Evolutionary conservation across 2,113 vertebrate genomes (phyloP).

Genomic region (Cyanoderma ruficeps): DNA sequence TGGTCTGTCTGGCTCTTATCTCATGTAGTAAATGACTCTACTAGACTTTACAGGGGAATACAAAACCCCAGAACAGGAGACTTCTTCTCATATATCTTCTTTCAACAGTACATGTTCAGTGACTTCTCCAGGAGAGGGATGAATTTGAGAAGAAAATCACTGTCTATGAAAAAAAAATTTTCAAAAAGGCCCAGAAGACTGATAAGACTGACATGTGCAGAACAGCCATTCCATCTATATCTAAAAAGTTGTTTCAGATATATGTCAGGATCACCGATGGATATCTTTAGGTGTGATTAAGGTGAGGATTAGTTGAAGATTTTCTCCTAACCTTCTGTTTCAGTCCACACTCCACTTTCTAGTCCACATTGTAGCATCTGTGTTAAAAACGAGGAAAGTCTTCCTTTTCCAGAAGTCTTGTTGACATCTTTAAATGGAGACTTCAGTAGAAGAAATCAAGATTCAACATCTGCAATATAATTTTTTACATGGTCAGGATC

Average conservation of each 20-base stretch:
- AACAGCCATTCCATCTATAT: not conserved
- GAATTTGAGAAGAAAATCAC: not conserved
- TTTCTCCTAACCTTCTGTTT: not conserved
- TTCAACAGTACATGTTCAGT: not conserved
- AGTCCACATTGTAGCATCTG: not conserved
- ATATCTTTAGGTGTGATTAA: not conserved
- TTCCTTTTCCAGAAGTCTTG: not conserved
- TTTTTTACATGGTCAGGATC: not conserved
- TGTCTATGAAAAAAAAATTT: not conserved
- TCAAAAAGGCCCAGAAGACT: fast-evolving
- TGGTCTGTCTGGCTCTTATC: not conserved
- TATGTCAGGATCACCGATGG: not conserved
- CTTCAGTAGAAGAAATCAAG: not conserved
- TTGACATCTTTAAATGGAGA: not conserved
- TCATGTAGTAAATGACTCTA: not conserved
- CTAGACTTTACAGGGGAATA: not conserved
- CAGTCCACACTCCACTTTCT: not conserved
- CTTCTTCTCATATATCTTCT: not conserved
- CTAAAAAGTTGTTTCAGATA: not conserved
- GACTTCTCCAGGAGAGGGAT: not conserved
- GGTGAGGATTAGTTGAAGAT: not conserved
- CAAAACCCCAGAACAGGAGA: not conserved
- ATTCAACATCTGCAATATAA: not conserved
- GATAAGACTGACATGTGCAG: not conserved
- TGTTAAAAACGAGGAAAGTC: not conserved